Evolutionary conservation across 1,140 invertebrate genomes (phyloP), one percentile per base, ranked within the genome.

Genomic region (Agrilus planipennis): DNA sequence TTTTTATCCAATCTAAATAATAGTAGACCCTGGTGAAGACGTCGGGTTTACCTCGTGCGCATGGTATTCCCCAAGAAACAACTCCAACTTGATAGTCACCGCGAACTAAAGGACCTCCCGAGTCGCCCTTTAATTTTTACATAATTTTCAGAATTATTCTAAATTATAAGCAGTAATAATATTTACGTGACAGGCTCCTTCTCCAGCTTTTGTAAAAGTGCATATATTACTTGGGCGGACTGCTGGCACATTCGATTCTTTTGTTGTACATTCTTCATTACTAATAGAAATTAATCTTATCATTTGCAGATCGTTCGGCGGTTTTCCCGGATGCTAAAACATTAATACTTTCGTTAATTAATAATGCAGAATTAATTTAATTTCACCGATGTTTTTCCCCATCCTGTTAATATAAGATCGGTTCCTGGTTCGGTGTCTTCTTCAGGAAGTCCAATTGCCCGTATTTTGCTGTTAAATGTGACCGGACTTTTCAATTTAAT

Each of bases 401-500:
- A 68, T 30, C 64, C 64, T 6, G 58, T 60, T 1, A 54, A 61
- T 7, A 45, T 41, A 3, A 51, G 4, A 5, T 60, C 60, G 0
- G 50, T 45, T 37, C 61, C 62, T 15, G 63, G 52, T 18, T 32
- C 38, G 31, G 45, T 62, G 6, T 55, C 53, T 2, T 53, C 54
- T 12, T 42, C 11, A 1, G 63, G 58, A 14, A 65, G 42, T 0
- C 50, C 41, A 4, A 67, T 57, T 7, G 56, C 45, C 42, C 58
- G 54, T 11, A 67, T 64, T 36, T 54, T 47, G 68, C 65, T 60
- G 23, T 59, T 63, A 15, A 67, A 67, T 16, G 53, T 53, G 4
- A 74, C 63, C 1, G 64, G 53, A 28, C 54, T 45, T 11, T 64
- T 59, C n/a, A 76, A 51, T 21, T 59, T 55, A 11, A 76, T 57